Percentiles rank a stretch among this genome's conserved stretches.
These are phyloP conservation scores for Notothenia coriiceps DNA, from an alignment of 2,113 vertebrate genomes.

Conservation along the genomic window DNA sequence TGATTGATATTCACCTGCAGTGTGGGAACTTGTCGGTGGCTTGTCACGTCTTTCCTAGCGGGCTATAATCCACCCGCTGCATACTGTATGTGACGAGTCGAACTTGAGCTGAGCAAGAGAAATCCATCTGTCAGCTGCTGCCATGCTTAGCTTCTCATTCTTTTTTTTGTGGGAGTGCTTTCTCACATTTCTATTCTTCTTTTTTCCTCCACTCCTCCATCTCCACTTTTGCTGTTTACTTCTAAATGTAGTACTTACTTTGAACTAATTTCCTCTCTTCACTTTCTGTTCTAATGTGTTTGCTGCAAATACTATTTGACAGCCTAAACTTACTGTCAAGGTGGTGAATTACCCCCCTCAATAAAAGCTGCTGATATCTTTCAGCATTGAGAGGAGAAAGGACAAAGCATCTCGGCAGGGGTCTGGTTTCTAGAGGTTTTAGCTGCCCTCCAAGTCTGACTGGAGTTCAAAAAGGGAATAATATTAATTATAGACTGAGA, in stretches of 20 bases:
- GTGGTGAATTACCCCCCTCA: constrained; percentile 42
- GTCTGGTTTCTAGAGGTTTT: background rate
- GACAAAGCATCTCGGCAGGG: constrained; percentile 55
- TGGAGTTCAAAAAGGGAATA: constrained; percentile 42
- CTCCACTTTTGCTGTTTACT: background rate
- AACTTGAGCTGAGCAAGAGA: constrained; percentile 1
- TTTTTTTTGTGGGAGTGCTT: background rate
- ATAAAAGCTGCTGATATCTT: constrained; percentile 58
- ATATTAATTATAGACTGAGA: constrained; percentile 38
- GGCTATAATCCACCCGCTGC: constrained; percentile 36
- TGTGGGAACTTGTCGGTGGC: constrained; percentile 8
- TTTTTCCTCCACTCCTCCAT: background rate
- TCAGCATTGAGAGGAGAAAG: constrained; percentile 47
- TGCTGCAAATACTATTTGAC: constrained; percentile 39
- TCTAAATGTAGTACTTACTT: constrained; percentile 16
- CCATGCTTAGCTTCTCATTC: constrained; percentile 1
- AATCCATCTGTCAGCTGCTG: constrained; percentile 37
- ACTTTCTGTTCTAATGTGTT: constrained; percentile 32
- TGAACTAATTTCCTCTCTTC: constrained; percentile 38
- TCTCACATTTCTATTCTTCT: background rate
- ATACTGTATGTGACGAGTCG: constrained; percentile 22
- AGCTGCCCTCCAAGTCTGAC: constrained; percentile 18
- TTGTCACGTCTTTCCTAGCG: constrained; percentile 15
- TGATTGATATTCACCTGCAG: constrained; percentile 57
- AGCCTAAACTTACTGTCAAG: constrained; percentile 36